Base-by-base conservation (phyloP, 2,888 invertebrate genomes). In the Archaeoteleia sp. region DNA sequence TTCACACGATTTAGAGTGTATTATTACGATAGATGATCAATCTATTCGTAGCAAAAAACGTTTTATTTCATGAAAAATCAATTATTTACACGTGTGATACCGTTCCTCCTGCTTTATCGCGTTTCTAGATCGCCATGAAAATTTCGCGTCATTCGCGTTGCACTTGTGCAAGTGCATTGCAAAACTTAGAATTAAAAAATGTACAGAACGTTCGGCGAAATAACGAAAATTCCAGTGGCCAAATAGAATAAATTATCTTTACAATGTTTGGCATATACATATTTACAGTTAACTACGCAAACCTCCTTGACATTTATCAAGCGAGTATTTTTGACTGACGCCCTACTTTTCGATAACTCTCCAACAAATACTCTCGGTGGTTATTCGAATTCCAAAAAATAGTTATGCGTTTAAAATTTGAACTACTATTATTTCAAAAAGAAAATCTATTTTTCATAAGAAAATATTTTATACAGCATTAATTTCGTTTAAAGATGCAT, bases 181-280 rank as follows among this genome's bases (percentile, higher is more conserved):
- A 29, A 29, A 29, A 5, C 29, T 29, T 1, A 2, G 29, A 29
- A 29, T 29, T 29, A 29, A 12, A n/a, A 37, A 37, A 37, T 37
- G 8, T 15, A 15, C 29, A 37, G 6, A 49, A 35, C 4, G 12
- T 13, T 9, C 14, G 9, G 9, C 4, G 10, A 51, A 37, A 49
- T 14, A 5, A 17, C 29, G 14, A 20, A 25, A 29, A 29, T 27
- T 45, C 8, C 6, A 49, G 27, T 29, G 17, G 40, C 9, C 12
- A 15, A 51, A 43, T 32, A 45, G 23, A 37, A 45, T 9, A 3
- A 8, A 37, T 12, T 53, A 45, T 32, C 29, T 61, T 51, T 53
- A 51, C 40, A 51, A 7, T 35, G 29, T 49, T 58, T 10, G 51
- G 51, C 60, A 60, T 35, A 43, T 23, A 45, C 29, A 15, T 60